Evolutionary conservation across 2,113 vertebrate species (phyloP).

Genomic region (Odontesthes bonariensis): DNA sequence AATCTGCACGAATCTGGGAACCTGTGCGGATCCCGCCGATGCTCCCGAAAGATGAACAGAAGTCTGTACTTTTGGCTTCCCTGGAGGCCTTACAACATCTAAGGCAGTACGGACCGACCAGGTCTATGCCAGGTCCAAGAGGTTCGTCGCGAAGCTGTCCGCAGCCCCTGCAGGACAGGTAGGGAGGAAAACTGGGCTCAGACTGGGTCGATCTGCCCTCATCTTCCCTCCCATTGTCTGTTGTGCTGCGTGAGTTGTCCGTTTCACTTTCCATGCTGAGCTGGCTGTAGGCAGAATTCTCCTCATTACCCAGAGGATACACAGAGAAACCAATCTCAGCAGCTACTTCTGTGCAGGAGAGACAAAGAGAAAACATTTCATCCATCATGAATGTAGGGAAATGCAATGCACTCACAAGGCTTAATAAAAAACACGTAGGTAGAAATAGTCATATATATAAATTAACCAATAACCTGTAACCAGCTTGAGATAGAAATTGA

Average conservation of each 20-base stretch:
- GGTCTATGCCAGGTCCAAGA: conserved; percentile 77
- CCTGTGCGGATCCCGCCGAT: conserved; percentile 53
- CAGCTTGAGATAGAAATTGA: too few species aligned
- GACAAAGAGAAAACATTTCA: conserved; percentile 24
- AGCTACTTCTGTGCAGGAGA: conserved; percentile 84
- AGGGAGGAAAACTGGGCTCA: conserved; percentile 76
- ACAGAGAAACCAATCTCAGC: conserved; percentile 90
- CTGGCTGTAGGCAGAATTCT: conserved; percentile 87
- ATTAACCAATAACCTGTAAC: too few species aligned
- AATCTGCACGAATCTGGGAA: conserved; percentile 21
- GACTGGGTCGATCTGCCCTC: conserved; percentile 60
- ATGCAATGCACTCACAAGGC: neutral
- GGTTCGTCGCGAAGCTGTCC: conserved; percentile 86
- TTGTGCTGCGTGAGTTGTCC: conserved; percentile 81
- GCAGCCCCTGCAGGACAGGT: conserved; percentile 89
- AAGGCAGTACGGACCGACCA: conserved; percentile 81
- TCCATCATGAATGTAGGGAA: neutral
- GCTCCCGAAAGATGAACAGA: conserved; percentile 68
- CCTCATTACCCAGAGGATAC: conserved; percentile 90
- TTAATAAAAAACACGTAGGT: neutral
- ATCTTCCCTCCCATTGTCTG: conserved; percentile 78
- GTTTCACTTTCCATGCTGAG: conserved; percentile 91
- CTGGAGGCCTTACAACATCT: conserved; percentile 81
- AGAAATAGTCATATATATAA: too few species aligned
- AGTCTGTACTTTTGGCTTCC: conserved; percentile 68